Conservation (phyloP, 2,888 invertebrate genomes). For the Spilosoma lubricipeda region DNA sequence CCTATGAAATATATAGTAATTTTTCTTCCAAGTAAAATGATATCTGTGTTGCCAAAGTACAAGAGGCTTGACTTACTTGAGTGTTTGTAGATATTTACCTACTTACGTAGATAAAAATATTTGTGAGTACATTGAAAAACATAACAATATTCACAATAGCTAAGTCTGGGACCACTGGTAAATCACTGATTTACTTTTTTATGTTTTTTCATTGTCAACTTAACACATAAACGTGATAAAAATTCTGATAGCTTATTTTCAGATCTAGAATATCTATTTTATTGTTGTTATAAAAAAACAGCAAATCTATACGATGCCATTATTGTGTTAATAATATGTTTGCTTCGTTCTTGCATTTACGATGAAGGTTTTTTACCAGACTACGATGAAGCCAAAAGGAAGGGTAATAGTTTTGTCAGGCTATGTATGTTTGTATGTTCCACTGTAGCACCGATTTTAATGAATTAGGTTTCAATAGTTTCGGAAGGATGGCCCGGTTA, state of each 20-base stretch:
- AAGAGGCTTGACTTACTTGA: slow-evolving; percentile 65
- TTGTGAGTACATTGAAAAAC: slow-evolving; percentile 43
- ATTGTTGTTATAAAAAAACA: background rate
- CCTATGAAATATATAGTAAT: slow-evolving; percentile 66
- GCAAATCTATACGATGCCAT: background rate
- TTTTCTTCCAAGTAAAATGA: slow-evolving; percentile 71
- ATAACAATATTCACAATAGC: slow-evolving; percentile 49
- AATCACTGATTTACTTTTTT: background rate
- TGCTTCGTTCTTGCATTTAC: background rate
- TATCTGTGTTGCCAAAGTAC: slow-evolving; percentile 70
- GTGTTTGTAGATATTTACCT: slow-evolving; percentile 68
- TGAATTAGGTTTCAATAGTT: no score
- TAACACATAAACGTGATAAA: background rate
- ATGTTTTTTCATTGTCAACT: background rate
- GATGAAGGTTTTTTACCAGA: background rate
- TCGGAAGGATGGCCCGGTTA: no score
- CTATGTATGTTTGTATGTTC: no score
- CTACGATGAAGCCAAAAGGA: no score
- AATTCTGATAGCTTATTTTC: background rate
- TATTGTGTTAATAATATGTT: no score
- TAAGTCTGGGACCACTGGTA: background rate
- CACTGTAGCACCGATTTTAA: no score
- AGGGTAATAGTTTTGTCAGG: no score
- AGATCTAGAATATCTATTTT: no score
- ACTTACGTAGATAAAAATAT: slow-evolving; percentile 16